Base-by-base conservation (phyloP, 1,140 invertebrate genomes). In the Drosophila watanabei region DNA sequence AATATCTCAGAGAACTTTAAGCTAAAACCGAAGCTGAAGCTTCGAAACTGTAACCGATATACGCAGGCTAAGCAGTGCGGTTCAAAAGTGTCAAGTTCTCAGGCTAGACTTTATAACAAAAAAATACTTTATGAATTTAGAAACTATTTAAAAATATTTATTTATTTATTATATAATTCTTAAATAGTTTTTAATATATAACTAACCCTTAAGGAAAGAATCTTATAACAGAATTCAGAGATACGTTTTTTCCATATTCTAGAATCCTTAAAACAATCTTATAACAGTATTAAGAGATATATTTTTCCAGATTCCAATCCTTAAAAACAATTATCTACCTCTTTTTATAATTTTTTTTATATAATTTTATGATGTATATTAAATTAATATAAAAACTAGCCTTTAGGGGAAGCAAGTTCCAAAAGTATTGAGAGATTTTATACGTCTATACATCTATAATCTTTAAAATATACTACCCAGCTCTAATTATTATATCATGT, bases 21-120 rank as follows among this genome's bases (percentile, higher is more conserved):
- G 24, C 57, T 8, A 75, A 68, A 45, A 43, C 28, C 1, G 5
- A 68, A 35, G 5, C 2, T 10, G 20, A 35, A 33, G 30, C 13
- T n/a, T n/a, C 4, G 4, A 41, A 69, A 45, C 24, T 45, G 30
- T 69, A 43, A 69, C 48, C 66, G n/a, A 35, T 70, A 35, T 54
- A 20, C 20, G 30, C 51, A n/a, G 13, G 45, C 13, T 5, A 24
- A 24, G 60, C 65, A 73, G 54, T 60, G n/a, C 4, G 66, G 33
- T 11, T 35, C n/a, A 11, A 11, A 30, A 51, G 1, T 41, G 10
- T 20, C 0, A 28, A 5, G 2, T 60, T 37, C 5, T 24, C 0
- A 9, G 6, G 4, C 1, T 14, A 9, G 0, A 13, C 13, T 48
- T 6, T 56, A 48, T 18, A 18, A 20, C 6, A 11, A 4, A 37